Base-by-base conservation (phyloP, 2,888 invertebrate species). In the Leptinotarsa rubiginosa region DNA sequence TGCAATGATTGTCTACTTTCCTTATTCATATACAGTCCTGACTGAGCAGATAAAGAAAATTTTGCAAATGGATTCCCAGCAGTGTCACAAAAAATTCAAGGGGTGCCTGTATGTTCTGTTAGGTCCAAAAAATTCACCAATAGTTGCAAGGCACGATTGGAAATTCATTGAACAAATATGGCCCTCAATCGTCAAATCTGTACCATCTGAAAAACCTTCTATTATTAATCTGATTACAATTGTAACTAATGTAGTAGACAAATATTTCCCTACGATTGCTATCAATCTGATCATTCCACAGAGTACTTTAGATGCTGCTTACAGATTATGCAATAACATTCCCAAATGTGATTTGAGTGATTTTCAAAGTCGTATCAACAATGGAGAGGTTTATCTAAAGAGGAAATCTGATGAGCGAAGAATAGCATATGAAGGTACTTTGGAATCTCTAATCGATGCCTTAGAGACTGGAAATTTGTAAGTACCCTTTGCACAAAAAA, bases 151-250 rank as follows among this genome's bases (percentile, higher is more conserved):
- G 81, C 92, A 93, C 78, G 93, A 95, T 85, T 97, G 96, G 96
- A 89, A 91, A 10, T 90, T 92, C 4, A 89, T 94, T 20, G 87
- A 89, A 54, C 88, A 91, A 41, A 86, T 97, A 0, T 97, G 97
- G 96, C 94, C 96, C 0, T 92, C 94, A 1, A 85, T 97, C 22
- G 89, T 96, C 0, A 90, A 91, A 73, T 93, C 96, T 0, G 93
- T 93, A 77, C 93, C 95, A 66, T 96, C 96, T 3, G 97, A 97
- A 84, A 97, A 97, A 85, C 93, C 93, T 1, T 94, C 94, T 59
- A 93, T 96, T 69, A 92, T 95, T 82, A 91, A 90, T 82, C 82
- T 92, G 75, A 91, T 92, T 77, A 91, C 91, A 78, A 87, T 86
- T 0, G 87, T 92, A 70, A 86, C 89, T 59, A 91, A 91, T 3